phyloP scores from a whole-genome alignment of 2,113 vertebrate species.

The Beaufortia kweichowensis region DNA sequence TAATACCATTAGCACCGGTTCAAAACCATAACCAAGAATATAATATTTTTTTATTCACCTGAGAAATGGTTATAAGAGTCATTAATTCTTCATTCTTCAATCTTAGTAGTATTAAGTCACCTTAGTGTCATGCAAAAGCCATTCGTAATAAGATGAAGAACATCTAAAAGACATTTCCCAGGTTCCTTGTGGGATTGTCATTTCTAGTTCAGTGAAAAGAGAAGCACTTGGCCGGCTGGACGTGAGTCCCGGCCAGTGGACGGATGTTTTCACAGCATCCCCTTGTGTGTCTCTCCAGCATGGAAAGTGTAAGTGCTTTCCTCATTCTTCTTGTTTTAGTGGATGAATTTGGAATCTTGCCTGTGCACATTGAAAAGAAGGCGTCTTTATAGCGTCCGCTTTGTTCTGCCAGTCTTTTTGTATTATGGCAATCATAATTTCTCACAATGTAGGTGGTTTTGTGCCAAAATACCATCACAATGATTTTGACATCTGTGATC shows the following conservation, averaged over 20 bases:
- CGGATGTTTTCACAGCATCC: slow-evolving; percentile 52
- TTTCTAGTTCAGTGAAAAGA: background rate
- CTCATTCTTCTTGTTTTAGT: slow-evolving; percentile 28
- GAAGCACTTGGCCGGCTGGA: slow-evolving; percentile 33
- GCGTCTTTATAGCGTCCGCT: slow-evolving; percentile 17
- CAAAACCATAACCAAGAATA: background rate
- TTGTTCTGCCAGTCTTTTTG: slow-evolving; percentile 47
- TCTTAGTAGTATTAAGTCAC: background rate
- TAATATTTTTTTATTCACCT: background rate
- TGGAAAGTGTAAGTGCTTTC: slow-evolving; percentile 25
- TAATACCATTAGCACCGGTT: background rate
- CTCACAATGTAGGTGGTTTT: slow-evolving; percentile 7
- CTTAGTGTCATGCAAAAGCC: background rate
- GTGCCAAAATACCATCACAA: slow-evolving; percentile 18
- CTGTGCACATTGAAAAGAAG: background rate
- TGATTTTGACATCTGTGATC: slow-evolving; percentile 9
- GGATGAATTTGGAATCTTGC: background rate
- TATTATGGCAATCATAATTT: slow-evolving; percentile 34
- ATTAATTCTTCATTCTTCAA: background rate
- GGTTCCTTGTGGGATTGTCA: slow-evolving; percentile 17
- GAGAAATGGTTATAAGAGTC: background rate
- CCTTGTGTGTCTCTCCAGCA: slow-evolving; percentile 32
- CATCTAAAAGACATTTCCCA: slow-evolving; percentile 13
- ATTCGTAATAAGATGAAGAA: background rate
- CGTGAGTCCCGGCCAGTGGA: slow-evolving; percentile 35